Evolutionary conservation across 1,140 invertebrate species (phyloP).

Genomic region (Drosophila equinoxialis): DNA sequence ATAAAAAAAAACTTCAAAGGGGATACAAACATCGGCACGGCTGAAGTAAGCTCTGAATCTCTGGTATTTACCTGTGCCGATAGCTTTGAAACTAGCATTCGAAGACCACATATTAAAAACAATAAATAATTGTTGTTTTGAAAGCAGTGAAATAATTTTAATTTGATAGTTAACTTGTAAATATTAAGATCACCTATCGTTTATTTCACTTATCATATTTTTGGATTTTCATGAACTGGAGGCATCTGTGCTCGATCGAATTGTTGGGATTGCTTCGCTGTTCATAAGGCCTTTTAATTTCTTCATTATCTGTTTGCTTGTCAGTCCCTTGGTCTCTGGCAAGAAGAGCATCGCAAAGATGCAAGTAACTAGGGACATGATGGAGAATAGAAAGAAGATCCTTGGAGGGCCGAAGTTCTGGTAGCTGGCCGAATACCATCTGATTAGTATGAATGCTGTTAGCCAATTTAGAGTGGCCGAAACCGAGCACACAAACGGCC

Average conservation of each 20-base stretch:
- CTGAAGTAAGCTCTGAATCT: no score
- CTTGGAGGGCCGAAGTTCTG: background rate
- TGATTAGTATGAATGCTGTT: background rate
- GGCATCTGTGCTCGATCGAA: constrained; percentile 10
- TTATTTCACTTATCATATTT: no score
- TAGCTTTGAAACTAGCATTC: no score
- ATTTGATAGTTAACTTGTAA: no score
- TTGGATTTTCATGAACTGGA: constrained; percentile 5
- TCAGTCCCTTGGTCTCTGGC: constrained; percentile 38
- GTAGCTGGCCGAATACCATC: constrained; percentile 22
- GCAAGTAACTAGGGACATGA: background rate
- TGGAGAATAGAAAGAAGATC: constrained; percentile 27
- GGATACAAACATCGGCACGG: no score
- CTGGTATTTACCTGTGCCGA: no score
- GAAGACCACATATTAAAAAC: no score
- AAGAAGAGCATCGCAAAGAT: constrained; percentile 22
- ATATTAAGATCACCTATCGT: no score
- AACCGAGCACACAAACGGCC: constrained; percentile 18
- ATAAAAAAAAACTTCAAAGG: no score
- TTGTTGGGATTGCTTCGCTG: background rate
- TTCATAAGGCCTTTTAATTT: constrained; percentile 7
- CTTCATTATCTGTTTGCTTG: constrained; percentile 1
- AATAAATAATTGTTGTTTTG: no score
- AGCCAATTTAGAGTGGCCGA: constrained; percentile 22
- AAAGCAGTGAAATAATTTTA: no score